Evolutionary conservation across 2,113 vertebrate species (phyloP), one percentile per base, ranked within the genome.

Genomic region (Anguilla japonica): DNA sequence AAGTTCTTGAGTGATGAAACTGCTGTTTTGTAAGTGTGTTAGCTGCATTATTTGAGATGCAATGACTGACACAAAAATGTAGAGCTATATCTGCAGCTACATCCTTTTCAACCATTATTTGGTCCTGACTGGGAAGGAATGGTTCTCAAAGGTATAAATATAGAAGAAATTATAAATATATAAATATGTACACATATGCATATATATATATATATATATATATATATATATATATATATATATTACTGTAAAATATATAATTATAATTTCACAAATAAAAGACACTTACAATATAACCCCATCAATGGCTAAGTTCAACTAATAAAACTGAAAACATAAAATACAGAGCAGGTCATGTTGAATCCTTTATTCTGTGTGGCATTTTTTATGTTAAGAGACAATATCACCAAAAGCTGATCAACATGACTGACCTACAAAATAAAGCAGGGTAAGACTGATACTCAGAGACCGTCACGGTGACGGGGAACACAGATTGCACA

Each of bases 391-490:
- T 67, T 67, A 67, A 67, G 60, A 67, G 60, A 67, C 22, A 26
- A 67, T 26, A 67, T 26, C 26, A 67, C 22, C 22, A 26, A 67
- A 26, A 67, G 22, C 60, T 22, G 60, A 14, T 26, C 60, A 26
- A 26, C 18, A 8, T 67, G 60, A 67, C 18, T 67, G 22, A 26
- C 22, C 8, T 22, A 67, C 18, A 67, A 67, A 67, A 26, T 18
- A 43, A 14, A 22, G 34, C 39, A 67, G 63, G 41, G 46, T 43
- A 71, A 41, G 84, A 89, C 90, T 89, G 90, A 88, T 90, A 87
- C 90, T 90, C 88, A 71, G 71, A 85, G 88, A 83, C 83, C 81
- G 85, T 88, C 89, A 82, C 79, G 78, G 86, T 84, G 85, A 84
- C 88, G 86, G 87, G 86, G 87, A 87, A 87, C 87, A 75, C 79